Conservation (phyloP, 2,113 vertebrate species). For the Grantiella picta region DNA sequence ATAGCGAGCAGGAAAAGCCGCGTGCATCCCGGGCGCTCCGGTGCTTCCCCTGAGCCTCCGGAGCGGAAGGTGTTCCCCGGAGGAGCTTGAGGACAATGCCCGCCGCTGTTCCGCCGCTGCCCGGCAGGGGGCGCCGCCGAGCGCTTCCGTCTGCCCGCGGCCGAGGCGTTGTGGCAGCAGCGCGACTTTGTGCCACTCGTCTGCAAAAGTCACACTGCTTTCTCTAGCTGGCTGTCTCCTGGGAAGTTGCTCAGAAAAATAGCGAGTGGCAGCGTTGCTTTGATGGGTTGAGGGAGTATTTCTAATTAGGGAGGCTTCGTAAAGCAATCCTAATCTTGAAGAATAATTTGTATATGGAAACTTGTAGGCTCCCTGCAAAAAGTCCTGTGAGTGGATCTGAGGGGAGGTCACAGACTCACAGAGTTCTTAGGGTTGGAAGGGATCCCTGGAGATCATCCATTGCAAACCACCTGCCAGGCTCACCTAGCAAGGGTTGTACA, state of each 20-base stretch:
- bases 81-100: background rate
- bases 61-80: background rate
- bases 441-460: background rate
- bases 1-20: background rate
- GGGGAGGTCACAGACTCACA: background rate
- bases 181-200: background rate
- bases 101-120: background rate
- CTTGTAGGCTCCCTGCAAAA: background rate
- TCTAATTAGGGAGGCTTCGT: background rate
- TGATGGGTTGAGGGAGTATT: background rate
- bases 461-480: background rate
- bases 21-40: fast-evolving
- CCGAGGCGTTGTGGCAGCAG: background rate
- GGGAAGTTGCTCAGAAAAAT: background rate
- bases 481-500: background rate
- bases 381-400: background rate
- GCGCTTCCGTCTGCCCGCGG: background rate
- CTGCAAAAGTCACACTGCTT: fast-evolving
- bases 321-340: background rate
- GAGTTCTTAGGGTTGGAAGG: background rate
- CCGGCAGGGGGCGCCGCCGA: background rate
- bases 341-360: background rate
- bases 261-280: background rate
- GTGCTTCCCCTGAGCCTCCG: background rate
- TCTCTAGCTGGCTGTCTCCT: background rate